These are phyloP conservation scores for Origma solitaria DNA, from an alignment of 2,113 vertebrate species.

Conservation along the genomic window DNA sequence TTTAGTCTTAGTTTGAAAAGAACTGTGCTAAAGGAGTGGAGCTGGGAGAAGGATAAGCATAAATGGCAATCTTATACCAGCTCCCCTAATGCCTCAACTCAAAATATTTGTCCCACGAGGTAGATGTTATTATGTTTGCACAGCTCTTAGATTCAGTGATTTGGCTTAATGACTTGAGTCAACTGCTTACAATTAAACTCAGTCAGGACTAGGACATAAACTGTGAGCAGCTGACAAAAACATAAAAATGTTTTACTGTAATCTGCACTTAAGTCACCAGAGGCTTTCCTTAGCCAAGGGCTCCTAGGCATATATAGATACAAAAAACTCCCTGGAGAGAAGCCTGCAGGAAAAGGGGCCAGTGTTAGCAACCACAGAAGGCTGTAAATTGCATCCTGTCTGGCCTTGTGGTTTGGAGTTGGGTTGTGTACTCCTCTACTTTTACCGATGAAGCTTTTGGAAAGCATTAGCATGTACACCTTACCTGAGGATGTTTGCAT, in stretches of 20 bases:
- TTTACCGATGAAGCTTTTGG: not conserved
- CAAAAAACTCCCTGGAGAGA: not conserved
- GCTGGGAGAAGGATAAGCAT: not conserved
- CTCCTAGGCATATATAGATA: not conserved
- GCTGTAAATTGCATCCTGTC: not conserved
- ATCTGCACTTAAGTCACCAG: not conserved
- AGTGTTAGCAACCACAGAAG: not conserved
- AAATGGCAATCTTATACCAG: not conserved
- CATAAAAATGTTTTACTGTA: not conserved
- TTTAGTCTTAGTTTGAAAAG: not conserved
- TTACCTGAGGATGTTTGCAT: not conserved
- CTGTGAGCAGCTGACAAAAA: not conserved
- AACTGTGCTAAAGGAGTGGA: not conserved
- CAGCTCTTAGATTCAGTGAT: not conserved
- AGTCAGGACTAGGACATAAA: not conserved
- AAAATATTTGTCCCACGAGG: not conserved
- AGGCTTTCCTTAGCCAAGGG: not conserved
- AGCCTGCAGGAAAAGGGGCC: not conserved
- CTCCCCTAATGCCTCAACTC: not conserved
- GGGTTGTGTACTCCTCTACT: not conserved
- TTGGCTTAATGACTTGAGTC: not conserved
- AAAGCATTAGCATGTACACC: not conserved
- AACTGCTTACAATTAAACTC: not conserved
- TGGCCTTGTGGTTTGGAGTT: not conserved
- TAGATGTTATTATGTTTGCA: not conserved